Percentiles rank a stretch among this genome's conserved stretches.
Evolutionary conservation across 2,797 vertebrate species (phyloP).

Genomic region (Poeciliopsis paucimaculata): DNA sequence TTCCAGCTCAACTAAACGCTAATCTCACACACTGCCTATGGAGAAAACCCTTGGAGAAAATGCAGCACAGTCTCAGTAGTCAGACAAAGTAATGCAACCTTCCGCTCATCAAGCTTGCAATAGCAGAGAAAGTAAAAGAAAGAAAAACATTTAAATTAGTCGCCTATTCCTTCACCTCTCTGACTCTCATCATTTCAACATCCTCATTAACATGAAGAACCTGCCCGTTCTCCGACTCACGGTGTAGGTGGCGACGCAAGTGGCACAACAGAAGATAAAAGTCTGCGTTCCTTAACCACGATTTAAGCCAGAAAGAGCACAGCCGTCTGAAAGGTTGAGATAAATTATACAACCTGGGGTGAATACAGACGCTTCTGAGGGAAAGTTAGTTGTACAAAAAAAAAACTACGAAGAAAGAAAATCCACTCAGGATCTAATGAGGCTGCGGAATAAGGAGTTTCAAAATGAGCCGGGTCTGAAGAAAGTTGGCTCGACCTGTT

Average conservation of each 20-base stretch:
- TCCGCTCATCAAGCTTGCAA: slow-evolving; percentile 1
- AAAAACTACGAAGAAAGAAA: slow-evolving; percentile 2
- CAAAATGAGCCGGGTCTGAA: slow-evolving; percentile 43
- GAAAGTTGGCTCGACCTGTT: slow-evolving; percentile 59
- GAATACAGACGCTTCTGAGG: slow-evolving; percentile 23
- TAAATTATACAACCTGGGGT: slow-evolving; percentile 16
- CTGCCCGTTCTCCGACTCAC: neutral
- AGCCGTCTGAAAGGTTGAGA: slow-evolving; percentile 34
- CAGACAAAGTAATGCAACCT: neutral
- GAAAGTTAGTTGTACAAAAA: slow-evolving; percentile 8
- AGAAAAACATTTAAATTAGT: slow-evolving; percentile 23
- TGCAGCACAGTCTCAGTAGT: slow-evolving; percentile 10
- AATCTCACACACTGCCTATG: slow-evolving; percentile 20
- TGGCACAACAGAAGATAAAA: slow-evolving; percentile 37
- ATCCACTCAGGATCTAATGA: slow-evolving; percentile 35
- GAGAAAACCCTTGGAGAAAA: slow-evolving; percentile 28
- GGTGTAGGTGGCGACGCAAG: slow-evolving; percentile 15
- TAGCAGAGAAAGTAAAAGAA: slow-evolving; percentile 11
- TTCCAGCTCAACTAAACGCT: slow-evolving; percentile 42
- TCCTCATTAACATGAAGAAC: slow-evolving; percentile 42
- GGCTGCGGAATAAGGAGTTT: slow-evolving; percentile 30
- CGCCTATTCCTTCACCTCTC: slow-evolving; percentile 34
- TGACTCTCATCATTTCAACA: slow-evolving; percentile 23
- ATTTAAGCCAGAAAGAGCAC: slow-evolving; percentile 51
- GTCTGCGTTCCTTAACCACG: slow-evolving; percentile 23